Conservation (phyloP, 2,888 invertebrate genomes). For the Metalampra italica region DNA sequence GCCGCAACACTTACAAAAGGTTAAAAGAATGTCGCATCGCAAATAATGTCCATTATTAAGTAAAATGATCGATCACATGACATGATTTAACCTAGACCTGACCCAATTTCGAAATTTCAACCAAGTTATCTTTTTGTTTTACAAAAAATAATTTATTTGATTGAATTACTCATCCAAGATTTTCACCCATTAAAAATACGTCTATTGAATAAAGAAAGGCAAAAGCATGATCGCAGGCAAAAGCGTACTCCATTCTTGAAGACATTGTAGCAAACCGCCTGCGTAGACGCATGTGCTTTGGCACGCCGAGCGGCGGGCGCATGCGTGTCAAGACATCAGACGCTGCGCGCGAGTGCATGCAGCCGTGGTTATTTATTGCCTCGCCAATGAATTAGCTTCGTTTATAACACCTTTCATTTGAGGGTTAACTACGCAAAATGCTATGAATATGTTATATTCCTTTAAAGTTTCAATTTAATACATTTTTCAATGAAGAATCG, state of each 20-base stretch:
- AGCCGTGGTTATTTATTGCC: slow-evolving; percentile 67
- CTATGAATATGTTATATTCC: slow-evolving; percentile 56
- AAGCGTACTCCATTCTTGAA: background rate
- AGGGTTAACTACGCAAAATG: slow-evolving; percentile 52
- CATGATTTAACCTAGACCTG: too few species aligned
- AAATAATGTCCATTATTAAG: too few species aligned
- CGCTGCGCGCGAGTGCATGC: slow-evolving; percentile 71
- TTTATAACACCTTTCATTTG: slow-evolving; percentile 48
- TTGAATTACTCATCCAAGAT: too few species aligned
- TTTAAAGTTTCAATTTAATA: slow-evolving; percentile 41
- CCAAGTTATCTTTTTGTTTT: too few species aligned
- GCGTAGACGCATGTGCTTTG: slow-evolving; percentile 55
- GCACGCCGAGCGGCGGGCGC: slow-evolving; percentile 60
- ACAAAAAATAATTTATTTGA: too few species aligned
- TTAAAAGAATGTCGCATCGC: too few species aligned
- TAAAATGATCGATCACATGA: too few species aligned
- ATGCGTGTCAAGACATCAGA: slow-evolving; percentile 61
- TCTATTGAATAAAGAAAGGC: background rate
- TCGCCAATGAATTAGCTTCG: slow-evolving; percentile 53
- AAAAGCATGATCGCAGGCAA: too few species aligned
- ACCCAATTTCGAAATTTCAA: too few species aligned
- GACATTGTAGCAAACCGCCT: background rate
- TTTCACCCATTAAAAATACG: too few species aligned
- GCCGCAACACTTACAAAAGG: too few species aligned
- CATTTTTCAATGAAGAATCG: slow-evolving; percentile 31